A percentile compares a stretch with the other conserved stretches of the same genome.
phyloP scores from a whole-genome alignment of 2,797 vertebrate species.

The Aldrovandia affinis region DNA sequence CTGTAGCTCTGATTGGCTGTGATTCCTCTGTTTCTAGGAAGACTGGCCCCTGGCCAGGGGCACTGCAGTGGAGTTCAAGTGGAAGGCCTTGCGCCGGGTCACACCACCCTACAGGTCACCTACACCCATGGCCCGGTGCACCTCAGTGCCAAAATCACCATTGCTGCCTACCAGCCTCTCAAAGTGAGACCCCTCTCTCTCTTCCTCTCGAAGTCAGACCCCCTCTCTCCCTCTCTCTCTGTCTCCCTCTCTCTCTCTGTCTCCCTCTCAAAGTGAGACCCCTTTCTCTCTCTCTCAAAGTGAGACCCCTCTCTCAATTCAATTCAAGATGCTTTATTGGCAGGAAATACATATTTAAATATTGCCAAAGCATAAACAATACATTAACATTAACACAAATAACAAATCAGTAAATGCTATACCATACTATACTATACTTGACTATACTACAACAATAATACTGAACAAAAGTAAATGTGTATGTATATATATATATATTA shows the following conservation, averaged over 20 bases:
- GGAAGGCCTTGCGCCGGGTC: constrained; percentile 80
- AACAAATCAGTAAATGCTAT: no score
- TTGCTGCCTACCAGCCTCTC: constrained; percentile 85
- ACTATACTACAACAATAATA: no score
- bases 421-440: no score
- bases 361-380: no score
- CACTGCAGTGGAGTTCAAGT: constrained; percentile 80
- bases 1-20: neutral
- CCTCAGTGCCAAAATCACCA: constrained; percentile 85
- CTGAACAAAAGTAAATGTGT: no score
- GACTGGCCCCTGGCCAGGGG: constrained; percentile 65
- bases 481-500: no score
- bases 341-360: no score
- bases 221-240: no score
- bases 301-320: no score
- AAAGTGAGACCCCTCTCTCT: constrained; percentile 70
- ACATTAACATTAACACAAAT: no score
- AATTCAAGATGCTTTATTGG: no score
- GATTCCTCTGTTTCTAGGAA: constrained; percentile 57
- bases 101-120: constrained; percentile 75
- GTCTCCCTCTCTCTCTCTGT: no score
- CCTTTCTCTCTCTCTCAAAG: neutral
- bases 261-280: neutral
- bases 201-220: neutral
- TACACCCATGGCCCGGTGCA: constrained; percentile 78